phyloP scores from a whole-genome alignment of 2,888 invertebrate species.

The Ptilodon capucinus region DNA sequence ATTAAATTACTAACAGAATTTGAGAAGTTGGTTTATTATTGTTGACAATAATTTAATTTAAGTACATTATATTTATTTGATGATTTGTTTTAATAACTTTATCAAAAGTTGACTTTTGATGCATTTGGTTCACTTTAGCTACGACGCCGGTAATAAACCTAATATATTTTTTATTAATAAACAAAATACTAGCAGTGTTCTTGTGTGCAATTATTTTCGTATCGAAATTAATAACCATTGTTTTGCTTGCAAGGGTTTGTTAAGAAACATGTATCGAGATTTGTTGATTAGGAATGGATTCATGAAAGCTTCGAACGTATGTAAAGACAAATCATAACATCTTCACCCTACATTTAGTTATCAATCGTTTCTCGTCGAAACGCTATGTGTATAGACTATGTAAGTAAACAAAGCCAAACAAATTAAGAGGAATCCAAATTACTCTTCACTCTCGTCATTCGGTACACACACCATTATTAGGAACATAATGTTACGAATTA shows the following conservation, averaged over 20 bases:
- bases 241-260: no score
- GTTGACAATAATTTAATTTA: background rate
- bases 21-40: no score
- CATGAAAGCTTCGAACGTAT: no score
- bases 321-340: no score
- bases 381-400: no score
- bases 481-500: slow-evolving; percentile 23
- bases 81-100: background rate
- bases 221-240: background rate
- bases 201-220: background rate
- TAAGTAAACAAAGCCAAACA: no score
- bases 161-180: background rate
- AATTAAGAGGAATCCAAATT: background rate
- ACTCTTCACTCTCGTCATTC: background rate
- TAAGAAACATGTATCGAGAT: no score
- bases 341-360: no score
- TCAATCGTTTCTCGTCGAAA: no score
- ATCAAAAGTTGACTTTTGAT: background rate
- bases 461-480: background rate
- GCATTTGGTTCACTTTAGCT: slow-evolving; percentile 3
- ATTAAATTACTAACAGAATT: no score
- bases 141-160: background rate
- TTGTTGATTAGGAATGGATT: no score
- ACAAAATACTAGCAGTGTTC: background rate
- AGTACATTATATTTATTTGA: background rate